Evolutionary conservation across 1,140 invertebrate genomes (phyloP), one percentile per base, ranked within the genome.

Genomic region (Habropoda laboriosa): DNA sequence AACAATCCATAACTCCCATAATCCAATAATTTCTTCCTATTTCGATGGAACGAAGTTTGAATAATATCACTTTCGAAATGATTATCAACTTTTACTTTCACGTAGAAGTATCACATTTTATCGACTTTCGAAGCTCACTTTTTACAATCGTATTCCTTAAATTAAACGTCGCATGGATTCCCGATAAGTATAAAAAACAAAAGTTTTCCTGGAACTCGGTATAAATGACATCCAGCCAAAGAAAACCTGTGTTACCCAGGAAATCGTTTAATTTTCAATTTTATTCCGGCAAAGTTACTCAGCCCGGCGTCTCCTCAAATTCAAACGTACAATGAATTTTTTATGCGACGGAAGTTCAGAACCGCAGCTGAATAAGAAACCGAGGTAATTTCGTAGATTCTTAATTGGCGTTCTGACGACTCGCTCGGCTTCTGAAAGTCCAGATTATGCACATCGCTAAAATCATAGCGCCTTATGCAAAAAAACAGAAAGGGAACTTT

Each of bases 321-420:
- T 49, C 27, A 35, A 49, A 49, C 18, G 18, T 49, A 47, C 18
- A 30, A 32, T 47, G 40, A 47, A 67, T 67, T 35, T 67, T 67
- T 67, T 67, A 32, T 67, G 42, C 10, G 42, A 32, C 27, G 13
- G 27, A 32, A 30, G 13, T 67, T 32, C 27, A n/a, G 42, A 67
- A n/a, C 2, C 5, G 27, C 21, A 2, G 21, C 21, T 49, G 45
- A 67, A 49, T 32, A 67, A 47, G 42, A 49, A 49, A n/a, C 24
- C 5, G 35, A 30, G 12, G 30, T 67, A 67, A 49, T 67, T 30
- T 49, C 10, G 45, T 21, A 8, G 12, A 47, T 47, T 49, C 27
- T 32, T 47, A 67, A 67, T 67, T 67, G 12, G 10, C 30, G 7
- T 67, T 67, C 27, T n/a, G 45, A 47, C 38, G 18, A 42, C 61